Base-by-base conservation (phyloP, 1,140 invertebrate genomes). In the Macrobrachium rosenbergii region DNA sequence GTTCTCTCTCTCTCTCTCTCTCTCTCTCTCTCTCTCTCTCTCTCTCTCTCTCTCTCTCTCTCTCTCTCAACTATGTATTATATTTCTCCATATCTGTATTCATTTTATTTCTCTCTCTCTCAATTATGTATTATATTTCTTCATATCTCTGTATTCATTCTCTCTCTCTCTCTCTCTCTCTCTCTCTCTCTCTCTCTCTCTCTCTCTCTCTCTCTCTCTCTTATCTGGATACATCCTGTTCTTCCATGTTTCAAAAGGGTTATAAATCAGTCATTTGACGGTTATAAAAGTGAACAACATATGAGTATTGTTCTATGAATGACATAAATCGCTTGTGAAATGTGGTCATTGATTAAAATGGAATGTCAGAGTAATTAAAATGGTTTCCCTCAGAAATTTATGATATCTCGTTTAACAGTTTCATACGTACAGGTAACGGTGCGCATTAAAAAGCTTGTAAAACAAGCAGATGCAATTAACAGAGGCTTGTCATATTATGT, bases 151-250 rank as follows among this genome's bases (percentile, higher is more conserved):
- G 28, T 67, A 7, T 37, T 58, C 45, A 5, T n/a, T 19, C 37
- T 72, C 21, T 58, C 81, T 59, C 73, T 69, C 81, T 52, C 80
- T 67, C 62, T 82, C 78, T 82, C 80, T 37, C 45, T 78, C 76
- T 72, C 69, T 72, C 19, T 52, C 28, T 79, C 19, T 79, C 52
- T 62, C 58, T 62, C 58, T 79, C 17, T 69, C n/a, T 19, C 21
- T 62, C 64, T 72, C 64, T 59, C 45, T 59, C 67, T 45, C 12
- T 58, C 45, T 45, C 63, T 72, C 81, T 72, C 64, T 19, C 67
- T 67, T n/a, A n/a, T 17, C n/a, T 58, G 23, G 45, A 43, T 76
- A 7, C 37, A 6, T 73, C 45, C 45, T 28, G 6, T 28, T 28
- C 45, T 23, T 28, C 21, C 72, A 37, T 73, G 6, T 52, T 52